These are phyloP conservation scores for Sigmodon hispidus DNA, from an alignment of 2,113 vertebrate genomes.

Conservation along the genomic window DNA sequence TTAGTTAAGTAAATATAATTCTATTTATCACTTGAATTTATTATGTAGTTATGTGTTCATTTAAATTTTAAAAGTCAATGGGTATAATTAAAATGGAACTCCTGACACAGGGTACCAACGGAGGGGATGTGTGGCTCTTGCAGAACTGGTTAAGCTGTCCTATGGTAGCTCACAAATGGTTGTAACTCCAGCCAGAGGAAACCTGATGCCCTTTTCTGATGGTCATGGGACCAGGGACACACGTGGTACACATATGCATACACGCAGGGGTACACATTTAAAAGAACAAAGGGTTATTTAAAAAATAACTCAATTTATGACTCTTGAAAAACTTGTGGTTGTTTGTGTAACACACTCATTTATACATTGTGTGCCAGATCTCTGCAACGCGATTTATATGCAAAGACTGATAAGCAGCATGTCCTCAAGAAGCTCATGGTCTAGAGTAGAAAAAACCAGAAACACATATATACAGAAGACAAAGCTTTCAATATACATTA, in stretches of 20 bases:
- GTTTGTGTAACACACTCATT: constrained; percentile 7
- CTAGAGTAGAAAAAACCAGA: background rate
- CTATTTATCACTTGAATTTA: background rate
- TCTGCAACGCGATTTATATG: constrained; percentile 1
- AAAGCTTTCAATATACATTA: background rate
- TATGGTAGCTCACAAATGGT: background rate
- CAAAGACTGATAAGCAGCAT: background rate
- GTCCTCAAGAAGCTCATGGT: constrained; percentile 2
- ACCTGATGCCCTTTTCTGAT: background rate
- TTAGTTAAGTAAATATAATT: background rate
- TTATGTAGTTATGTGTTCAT: background rate
- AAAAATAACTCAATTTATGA: background rate
- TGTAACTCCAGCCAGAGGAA: background rate
- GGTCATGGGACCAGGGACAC: background rate
- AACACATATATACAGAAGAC: background rate
- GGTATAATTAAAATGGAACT: background rate
- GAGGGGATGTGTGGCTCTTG: background rate
- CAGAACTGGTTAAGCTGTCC: background rate
- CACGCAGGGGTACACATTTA: background rate
- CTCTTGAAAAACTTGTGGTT: constrained; percentile 5
- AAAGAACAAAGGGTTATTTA: background rate
- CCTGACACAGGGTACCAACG: background rate
- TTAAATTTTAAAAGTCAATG: background rate
- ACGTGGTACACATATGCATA: too few relatives aligned
- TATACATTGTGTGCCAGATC: background rate